Base-by-base conservation (phyloP, 2,888 invertebrate species). In the Morpho deidamia region DNA sequence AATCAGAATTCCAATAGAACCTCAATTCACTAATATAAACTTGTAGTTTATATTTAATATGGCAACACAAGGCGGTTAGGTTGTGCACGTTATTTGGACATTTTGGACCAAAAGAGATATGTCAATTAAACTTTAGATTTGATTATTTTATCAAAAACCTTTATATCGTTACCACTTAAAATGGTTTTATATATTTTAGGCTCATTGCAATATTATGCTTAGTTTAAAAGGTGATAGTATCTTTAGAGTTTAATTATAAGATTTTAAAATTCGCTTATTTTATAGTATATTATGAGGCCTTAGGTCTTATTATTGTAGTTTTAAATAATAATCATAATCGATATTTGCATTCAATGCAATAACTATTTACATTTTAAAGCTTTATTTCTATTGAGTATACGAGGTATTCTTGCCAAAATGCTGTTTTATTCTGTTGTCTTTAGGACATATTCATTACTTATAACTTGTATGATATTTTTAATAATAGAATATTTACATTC, bases 391-490 rank as follows among this genome's bases (percentile, higher is more conserved):
- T 51, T 38, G 50, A 44, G 55, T 60, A 62, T 57, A 59, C 57
- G 56, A 56, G 44, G 55, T 62, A 44, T 47, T 75, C 72, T 78
- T 78, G 75, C 75, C 76, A 73, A 70, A 67, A 62, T 39, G 53
- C n/a, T n/a, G 50, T 44, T 39, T 42, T 38, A 44, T 37, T 39
- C 43, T 39, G 11, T n/a, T n/a, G 10, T 34, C 12, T 43, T 51
- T 38, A 59, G 41, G 52, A 41, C 41, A 11, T 23, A 42, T 41
- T 44, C 45, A 55, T 51, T 7, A 51, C 14, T 56, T 35, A 23
- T 23, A 5, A 23, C 23, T 23, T 23, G 23, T 23, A 23, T 23
- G 5, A 23, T 23, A 5, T 23, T 23, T 5, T 23, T 2, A 5
- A 5, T 23, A 23, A 23, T 23, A 23, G 23, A 5, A 23, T 23